Base-by-base conservation (phyloP, 2,797 vertebrate species). In the Eulemur rubriventer region DNA sequence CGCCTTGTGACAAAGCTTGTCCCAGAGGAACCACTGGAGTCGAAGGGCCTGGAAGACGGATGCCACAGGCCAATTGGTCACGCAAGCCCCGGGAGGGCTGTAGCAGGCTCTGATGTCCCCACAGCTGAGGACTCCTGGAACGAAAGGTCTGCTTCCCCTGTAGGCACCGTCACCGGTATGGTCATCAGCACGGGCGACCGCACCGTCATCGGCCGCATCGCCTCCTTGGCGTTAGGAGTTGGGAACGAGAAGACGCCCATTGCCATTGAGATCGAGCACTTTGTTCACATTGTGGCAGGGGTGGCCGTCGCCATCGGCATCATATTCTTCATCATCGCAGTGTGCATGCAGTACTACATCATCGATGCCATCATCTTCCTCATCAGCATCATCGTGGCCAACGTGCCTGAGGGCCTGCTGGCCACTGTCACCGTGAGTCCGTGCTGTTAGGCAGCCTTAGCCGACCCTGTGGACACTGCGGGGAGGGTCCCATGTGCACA, bases 311-410 rank as follows among this genome's bases (percentile, higher is more conserved):
- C 98, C 81, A 61, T 99, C 0, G 99, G 99, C 2, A 18, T 99
- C 3, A 38, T 99, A 48, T 99, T 99, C 98, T 99, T 99, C 98
- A 98, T 99, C 91, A 99, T 99, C 28, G 98, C 99, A 0, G 89
- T 99, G 22, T 98, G 98, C 28, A 98, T 99, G 98, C 90, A 96
- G 52, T 99, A 99, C 91, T 59, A 90, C 12, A 96, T 98, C 73
- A 97, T 99, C 46, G 98, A 99, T 6, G 98, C 99, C 86, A 98
- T 99, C 98, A 99, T 99, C 97, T 99, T 99, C 89, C 99, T 99
- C 70, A 99, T 99, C n/a, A 98, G 99, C 94, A 99, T 99, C 96
- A 99, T 99, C 35, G 99, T 99, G 96, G 99, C 99, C 12, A 99
- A 99, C 0, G 99, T 99, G 91, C 99, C 99, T 0, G 99, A 99